Base-by-base conservation (phyloP, 1,140 invertebrate species). In the Hormaphis cornu region DNA sequence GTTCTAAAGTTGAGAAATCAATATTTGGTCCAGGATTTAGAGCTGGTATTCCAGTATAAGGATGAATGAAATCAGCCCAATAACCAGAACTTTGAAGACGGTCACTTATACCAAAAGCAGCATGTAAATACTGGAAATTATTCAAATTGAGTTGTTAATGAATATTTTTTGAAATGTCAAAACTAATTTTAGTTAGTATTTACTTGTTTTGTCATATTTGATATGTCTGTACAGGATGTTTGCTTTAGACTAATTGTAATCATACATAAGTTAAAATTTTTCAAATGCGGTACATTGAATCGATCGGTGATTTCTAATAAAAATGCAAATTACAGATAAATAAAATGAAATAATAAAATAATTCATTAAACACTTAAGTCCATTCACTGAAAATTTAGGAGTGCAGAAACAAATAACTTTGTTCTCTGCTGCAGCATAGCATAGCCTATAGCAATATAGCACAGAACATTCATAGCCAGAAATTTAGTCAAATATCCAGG, bases 11-110 rank as follows among this genome's bases (percentile, higher is more conserved):
- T 1, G 85, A 81, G 69, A 81, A 75, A 73, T 80, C 82, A 48
- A 81, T 80, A 73, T 83, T 66, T 1, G 22, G 18, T 20, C 61
- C 58, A 16, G 70, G 58, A 59, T 71, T 71, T 22, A 74, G 18
- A 69, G 74, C 82, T 74, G 85, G 84, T 72, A 81, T 78, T 24
- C 86, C 86, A 70, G 81, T 83, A 16, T 80, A 79, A 18, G 86
- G 86, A 74, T 88, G 85, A 70, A 88, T 83, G 74, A 87, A 88
- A 75, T 87, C 86, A 9, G 85, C 84, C 85, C 85, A 86, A 74
- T 79, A 86, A 4, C 84, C 83, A 63, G 75, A 77, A 18, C 76
- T 73, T 52, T 77, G 72, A 22, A 78, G 50, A 24, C 75, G 75
- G 40, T 71, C 70, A 73, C 75, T 78, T 20, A 80, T 73, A 40